Percentiles rank a stretch among this genome's conserved stretches.
Conservation (phyloP, 2,888 invertebrate species). For the Dasypogon diadema region DNA sequence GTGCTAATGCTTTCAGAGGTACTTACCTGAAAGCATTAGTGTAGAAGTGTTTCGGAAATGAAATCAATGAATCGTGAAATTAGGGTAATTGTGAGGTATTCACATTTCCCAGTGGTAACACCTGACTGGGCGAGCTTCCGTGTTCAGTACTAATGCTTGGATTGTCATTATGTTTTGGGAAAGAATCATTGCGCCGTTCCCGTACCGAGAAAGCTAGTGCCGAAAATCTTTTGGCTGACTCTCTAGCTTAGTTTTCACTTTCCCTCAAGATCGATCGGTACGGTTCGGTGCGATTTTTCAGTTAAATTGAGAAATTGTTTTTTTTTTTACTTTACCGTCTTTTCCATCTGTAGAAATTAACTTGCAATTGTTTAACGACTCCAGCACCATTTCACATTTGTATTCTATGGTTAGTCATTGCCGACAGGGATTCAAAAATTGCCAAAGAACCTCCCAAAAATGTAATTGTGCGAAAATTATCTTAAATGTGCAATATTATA, state of each 20-base stretch:
- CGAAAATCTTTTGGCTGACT: slow-evolving; percentile 18
- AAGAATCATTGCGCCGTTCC: slow-evolving; percentile 29
- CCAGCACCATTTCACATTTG: too few species aligned
- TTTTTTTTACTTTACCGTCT: slow-evolving; percentile 37
- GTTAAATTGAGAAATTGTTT: slow-evolving; percentile 31
- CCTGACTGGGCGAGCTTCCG: slow-evolving; percentile 5
- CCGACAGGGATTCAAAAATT: background rate
- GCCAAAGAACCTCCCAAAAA: too few species aligned
- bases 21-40: too few species aligned
- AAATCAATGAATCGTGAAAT: slow-evolving; percentile 19
- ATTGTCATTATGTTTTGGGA: background rate
- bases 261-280: slow-evolving; percentile 45
- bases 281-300: slow-evolving; percentile 27
- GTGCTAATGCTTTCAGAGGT: too few species aligned
- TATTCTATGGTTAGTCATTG: background rate
- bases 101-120: slow-evolving; percentile 11
- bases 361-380: too few species aligned
- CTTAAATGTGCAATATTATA: background rate
- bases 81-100: background rate
- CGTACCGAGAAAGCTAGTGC: background rate
- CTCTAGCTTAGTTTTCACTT: slow-evolving; percentile 40
- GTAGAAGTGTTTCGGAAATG: slow-evolving; percentile 9
- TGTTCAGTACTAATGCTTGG: background rate
- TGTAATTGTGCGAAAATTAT: too few species aligned
- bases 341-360: background rate